A percentile compares a stretch with the other conserved stretches of the same genome.
phyloP scores from a whole-genome alignment of 2,888 invertebrate species.

The Eurois occulta region DNA sequence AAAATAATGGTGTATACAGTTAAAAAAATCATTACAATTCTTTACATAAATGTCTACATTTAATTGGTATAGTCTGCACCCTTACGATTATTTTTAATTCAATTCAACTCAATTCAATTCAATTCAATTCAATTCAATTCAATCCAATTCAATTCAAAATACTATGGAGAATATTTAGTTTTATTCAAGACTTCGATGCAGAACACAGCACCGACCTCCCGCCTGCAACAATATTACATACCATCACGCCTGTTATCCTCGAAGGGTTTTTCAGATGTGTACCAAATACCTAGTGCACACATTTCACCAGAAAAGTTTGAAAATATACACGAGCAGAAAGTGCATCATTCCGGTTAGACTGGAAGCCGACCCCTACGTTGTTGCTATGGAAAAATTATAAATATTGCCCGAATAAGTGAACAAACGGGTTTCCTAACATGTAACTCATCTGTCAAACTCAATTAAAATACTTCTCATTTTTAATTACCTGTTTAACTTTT shows the following conservation, averaged over 20 bases:
- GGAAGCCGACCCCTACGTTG: background rate
- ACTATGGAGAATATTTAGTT: too few relatives aligned
- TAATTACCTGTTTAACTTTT: conserved; percentile 29
- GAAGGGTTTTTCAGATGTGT: background rate
- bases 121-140: too few relatives aligned
- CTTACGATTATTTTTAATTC: too few relatives aligned
- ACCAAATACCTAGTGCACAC: background rate
- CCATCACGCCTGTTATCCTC: background rate
- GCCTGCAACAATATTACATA: too few relatives aligned
- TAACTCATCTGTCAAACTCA: conserved; percentile 32
- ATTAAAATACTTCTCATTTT: conserved; percentile 35
- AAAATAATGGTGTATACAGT: too few relatives aligned
- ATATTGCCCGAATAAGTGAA: background rate
- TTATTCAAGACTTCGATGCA: background rate
- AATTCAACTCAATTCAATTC: too few relatives aligned
- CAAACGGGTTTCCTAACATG: background rate
- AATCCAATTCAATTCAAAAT: too few relatives aligned
- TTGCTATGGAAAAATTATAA: background rate
- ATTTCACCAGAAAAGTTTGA: background rate
- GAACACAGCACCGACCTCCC: background rate
- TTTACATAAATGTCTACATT: too few relatives aligned
- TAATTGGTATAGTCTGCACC: too few relatives aligned
- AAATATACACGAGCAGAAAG: background rate
- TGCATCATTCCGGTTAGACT: background rate
- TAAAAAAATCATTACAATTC: too few relatives aligned